Percentiles rank a stretch among this genome's conserved stretches.
Conservation (phyloP, 1,140 invertebrate genomes). For the Drosophila bifasciata region DNA sequence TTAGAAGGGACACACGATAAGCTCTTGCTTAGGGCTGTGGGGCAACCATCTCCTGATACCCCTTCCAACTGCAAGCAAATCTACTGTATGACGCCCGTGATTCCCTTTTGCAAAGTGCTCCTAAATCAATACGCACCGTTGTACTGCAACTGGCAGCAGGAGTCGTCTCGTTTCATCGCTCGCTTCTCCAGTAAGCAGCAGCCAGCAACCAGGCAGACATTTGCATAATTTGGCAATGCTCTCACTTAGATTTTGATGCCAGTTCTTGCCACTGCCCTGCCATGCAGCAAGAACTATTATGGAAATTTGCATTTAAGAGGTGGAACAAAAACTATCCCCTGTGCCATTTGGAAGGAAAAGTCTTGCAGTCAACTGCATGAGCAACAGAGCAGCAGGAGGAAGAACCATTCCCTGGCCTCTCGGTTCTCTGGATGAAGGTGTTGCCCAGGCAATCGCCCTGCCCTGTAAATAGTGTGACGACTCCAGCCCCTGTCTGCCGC, state of each 20-base stretch:
- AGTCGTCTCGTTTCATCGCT: constrained; percentile 8
- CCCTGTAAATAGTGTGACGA: constrained; percentile 27
- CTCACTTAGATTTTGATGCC: constrained; percentile 64
- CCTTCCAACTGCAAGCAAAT: too few species aligned
- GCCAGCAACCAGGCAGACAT: constrained; percentile 44
- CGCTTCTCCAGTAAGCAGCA: constrained; percentile 27
- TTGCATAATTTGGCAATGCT: constrained; percentile 78
- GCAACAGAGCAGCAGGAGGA: background rate
- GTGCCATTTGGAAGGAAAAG: constrained; percentile 35
- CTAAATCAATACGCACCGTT: constrained; percentile 68
- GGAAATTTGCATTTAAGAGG: constrained; percentile 64
- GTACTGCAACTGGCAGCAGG: constrained; percentile 30
- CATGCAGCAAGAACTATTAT: constrained; percentile 60
- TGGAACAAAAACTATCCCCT: constrained; percentile 52
- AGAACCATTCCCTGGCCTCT: background rate
- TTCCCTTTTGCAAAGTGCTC: constrained; percentile 16
- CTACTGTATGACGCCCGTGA: too few species aligned
- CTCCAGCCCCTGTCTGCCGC: background rate
- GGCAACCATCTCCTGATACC: background rate
- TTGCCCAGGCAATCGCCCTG: constrained; percentile 56
- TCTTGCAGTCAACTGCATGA: constrained; percentile 61
- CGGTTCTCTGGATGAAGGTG: constrained; percentile 45
- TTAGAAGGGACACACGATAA: too few species aligned
- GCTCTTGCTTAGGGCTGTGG: background rate
- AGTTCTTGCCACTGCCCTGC: constrained; percentile 37